Percentiles rank a stretch among this genome's conserved stretches.
These are phyloP conservation scores for Machimus atricapillus DNA, from an alignment of 2,888 invertebrate genomes.

Conservation along the genomic window DNA sequence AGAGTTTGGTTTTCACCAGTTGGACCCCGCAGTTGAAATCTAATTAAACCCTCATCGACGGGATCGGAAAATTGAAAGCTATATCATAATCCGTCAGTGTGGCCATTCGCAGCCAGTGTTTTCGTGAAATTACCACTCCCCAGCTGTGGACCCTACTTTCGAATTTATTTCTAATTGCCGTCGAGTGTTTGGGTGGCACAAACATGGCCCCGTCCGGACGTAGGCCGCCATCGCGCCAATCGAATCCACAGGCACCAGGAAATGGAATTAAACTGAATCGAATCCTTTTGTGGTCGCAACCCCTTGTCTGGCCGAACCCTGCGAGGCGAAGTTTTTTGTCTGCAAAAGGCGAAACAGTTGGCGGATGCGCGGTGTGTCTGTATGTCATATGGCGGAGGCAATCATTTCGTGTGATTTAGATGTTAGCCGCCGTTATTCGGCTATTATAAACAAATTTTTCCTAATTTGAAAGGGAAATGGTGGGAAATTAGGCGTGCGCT, in stretches of 20 bases:
- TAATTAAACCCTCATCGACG: neutral
- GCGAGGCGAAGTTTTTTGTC: neutral
- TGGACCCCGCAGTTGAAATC: slow-evolving; percentile 12
- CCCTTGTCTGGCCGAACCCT: slow-evolving; percentile 19
- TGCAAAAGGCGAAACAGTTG: neutral
- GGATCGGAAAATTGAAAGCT: neutral
- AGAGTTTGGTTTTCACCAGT: neutral
- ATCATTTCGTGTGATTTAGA: slow-evolving; percentile 45
- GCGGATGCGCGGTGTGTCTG: neutral
- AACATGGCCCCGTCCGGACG: neutral
- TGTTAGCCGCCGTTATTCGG: slow-evolving; percentile 44
- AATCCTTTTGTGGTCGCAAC: slow-evolving; percentile 45
- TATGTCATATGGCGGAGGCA: slow-evolving; percentile 31
- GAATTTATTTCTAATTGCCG: neutral
- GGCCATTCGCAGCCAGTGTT: neutral
- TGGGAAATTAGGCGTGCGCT: slow-evolving; percentile 47
- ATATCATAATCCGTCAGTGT: slow-evolving; percentile 24
- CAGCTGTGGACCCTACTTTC: slow-evolving; percentile 9
- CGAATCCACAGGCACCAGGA: slow-evolving; percentile 1
- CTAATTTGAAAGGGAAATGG: slow-evolving; percentile 44
- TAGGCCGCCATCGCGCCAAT: neutral
- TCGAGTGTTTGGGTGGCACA: neutral
- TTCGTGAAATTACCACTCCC: neutral
- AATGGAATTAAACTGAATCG: slow-evolving; percentile 37
- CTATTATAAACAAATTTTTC: slow-evolving; percentile 47